These are phyloP conservation scores for Pollicipes pollicipes DNA, from an alignment of 1,140 invertebrate genomes.

Conservation along the genomic window DNA sequence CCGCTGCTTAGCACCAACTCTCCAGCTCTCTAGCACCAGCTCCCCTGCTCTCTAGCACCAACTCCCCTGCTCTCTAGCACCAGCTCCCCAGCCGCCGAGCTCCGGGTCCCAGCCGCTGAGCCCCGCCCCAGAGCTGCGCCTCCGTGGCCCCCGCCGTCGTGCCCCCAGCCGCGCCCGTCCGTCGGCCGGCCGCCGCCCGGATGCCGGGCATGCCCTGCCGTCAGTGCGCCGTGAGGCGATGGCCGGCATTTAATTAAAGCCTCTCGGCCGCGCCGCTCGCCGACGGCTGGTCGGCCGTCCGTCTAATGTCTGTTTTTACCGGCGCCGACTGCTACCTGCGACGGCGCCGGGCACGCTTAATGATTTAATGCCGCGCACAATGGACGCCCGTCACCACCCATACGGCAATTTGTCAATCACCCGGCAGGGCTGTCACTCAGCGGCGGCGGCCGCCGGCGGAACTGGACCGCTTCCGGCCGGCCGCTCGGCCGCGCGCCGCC, in stretches of 20 bases:
- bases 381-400: background rate
- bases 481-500: too few species aligned
- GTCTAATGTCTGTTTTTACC: background rate
- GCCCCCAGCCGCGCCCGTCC: too few species aligned
- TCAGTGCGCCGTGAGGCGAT: background rate
- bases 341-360: background rate
- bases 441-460: background rate
- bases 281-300: background rate
- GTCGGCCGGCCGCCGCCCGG: too few species aligned
- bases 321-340: background rate
- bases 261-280: too few species aligned
- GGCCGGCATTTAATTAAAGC: background rate
- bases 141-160: too few species aligned
- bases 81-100: too few species aligned
- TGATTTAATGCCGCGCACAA: background rate
- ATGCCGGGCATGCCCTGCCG: background rate
- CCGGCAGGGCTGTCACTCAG: background rate
- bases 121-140: too few species aligned
- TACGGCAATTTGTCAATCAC: constrained; percentile 1
- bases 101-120: too few species aligned
- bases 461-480: background rate
- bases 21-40: too few species aligned
- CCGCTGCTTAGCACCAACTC: too few species aligned
- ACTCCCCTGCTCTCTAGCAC: too few species aligned
- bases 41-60: too few species aligned